Evolutionary conservation across 2,888 invertebrate species (phyloP), one percentile per base, ranked within the genome.

Genomic region (Oegoconia quadripuncta): DNA sequence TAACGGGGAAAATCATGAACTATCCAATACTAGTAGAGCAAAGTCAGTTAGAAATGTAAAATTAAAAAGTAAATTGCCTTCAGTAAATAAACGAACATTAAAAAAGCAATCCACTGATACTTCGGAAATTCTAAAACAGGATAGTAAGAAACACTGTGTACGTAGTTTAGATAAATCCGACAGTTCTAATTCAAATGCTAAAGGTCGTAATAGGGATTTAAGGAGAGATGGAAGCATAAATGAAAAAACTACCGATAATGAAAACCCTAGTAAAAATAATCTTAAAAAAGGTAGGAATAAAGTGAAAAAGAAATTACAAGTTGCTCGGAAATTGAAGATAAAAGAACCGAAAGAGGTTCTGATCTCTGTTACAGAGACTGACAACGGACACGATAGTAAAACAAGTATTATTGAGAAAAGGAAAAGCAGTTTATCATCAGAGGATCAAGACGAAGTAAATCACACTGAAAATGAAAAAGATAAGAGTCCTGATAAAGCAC

Each of bases 381-480:
- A 81, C 43, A 76, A 66, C 48, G 60, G 71, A 57, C 75, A 74
- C 40, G 76, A 79, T 59, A 77, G 63, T 69, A 86, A 84, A 77
- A 65, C 75, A 57, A 73, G 70, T 73, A 79, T 83, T 59, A 74
- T 78, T 52, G 77, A 82, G 47, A 83, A 81, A 40, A 67, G 83
- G 46, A 82, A 86, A 60, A 86, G 81, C 43, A 83, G 84, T 65
- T 74, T 87, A 11, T 84, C 84, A 0, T 84, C 86, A 14, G 67
- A 71, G 28, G 84, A 83, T 28, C 74, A 77, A 32, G 27, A 27
- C 13, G 78, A 78, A n/a, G 75, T 77, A 6, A 61, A 65, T 13
- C 62, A 64, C 25, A 56, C 60, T 25, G 73, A 75, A 14, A 70
- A 59, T 50, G 75, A 76, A 35, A 73, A 75, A 55, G 73, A 74